phyloP scores from a whole-genome alignment of 2,113 vertebrate species.

The Hepsetus odoe region DNA sequence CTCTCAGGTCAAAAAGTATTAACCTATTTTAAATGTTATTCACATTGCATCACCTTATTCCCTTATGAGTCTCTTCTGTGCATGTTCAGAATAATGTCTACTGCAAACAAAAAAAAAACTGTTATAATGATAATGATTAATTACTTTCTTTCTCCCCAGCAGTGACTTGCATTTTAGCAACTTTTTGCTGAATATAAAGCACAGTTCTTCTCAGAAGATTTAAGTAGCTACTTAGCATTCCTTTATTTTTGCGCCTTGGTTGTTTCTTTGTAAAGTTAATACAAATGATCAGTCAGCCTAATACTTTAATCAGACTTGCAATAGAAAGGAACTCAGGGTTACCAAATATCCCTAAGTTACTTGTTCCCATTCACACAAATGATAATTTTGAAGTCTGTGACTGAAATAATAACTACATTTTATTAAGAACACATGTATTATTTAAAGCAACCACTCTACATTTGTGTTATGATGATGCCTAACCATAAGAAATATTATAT shows the following conservation, averaged over 20 bases:
- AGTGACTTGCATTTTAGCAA: not conserved
- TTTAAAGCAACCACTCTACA: not conserved
- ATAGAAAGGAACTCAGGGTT: slow-evolving; percentile 2
- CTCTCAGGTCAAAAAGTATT: slow-evolving; percentile 41
- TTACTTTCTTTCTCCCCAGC: not conserved
- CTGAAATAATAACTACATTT: not conserved
- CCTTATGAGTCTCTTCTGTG: not conserved
- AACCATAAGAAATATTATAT: not conserved
- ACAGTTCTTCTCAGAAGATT: not conserved
- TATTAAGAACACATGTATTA: not conserved
- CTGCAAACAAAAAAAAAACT: not conserved
- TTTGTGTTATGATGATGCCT: not conserved
- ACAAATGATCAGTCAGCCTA: not conserved
- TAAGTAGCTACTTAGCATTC: slow-evolving; percentile 2
- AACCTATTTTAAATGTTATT: not conserved
- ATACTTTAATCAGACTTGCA: not conserved
- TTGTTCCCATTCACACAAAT: not conserved
- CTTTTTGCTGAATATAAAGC: not conserved
- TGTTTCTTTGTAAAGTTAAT: not conserved
- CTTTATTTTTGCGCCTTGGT: not conserved
- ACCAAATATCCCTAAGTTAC: not conserved
- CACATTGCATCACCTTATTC: not conserved
- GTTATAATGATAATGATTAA: not conserved
- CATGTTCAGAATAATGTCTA: not conserved
- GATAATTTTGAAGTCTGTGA: not conserved